Evolutionary conservation across 30 jellyfish, hydroid and myxozoan genomes (phyloP).

Genomic region (Haliclystus octoradiatus): DNA sequence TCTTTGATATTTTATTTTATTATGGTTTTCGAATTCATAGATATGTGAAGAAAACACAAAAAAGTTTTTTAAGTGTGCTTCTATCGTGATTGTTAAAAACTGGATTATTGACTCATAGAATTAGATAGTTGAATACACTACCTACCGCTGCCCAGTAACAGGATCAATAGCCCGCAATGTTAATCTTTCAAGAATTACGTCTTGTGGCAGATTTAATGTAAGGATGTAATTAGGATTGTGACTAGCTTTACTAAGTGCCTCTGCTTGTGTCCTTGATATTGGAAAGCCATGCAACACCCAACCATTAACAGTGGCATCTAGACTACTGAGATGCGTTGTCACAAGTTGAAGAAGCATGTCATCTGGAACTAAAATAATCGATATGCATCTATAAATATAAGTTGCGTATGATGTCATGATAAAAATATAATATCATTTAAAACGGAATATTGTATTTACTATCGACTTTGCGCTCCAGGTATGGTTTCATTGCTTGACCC

Average conservation of each 20-base stretch:
- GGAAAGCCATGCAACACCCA: slow-evolving; percentile 99
- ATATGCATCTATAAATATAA: too few relatives aligned
- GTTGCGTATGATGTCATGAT: neutral
- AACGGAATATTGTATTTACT: slow-evolving; percentile 19
- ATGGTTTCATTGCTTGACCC: slow-evolving; percentile 82
- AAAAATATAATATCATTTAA: too few relatives aligned
- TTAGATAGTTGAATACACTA: too few relatives aligned
- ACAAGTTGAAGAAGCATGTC: slow-evolving; percentile 59
- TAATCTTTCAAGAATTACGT: slow-evolving; percentile 67
- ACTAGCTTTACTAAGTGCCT: slow-evolving; percentile 48
- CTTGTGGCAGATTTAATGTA: slow-evolving; percentile 68
- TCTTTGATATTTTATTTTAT: too few relatives aligned
- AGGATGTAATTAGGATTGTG: slow-evolving; percentile 83
- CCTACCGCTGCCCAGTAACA: slow-evolving; percentile 73
- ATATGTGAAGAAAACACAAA: too few relatives aligned
- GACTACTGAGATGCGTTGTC: slow-evolving; percentile 44
- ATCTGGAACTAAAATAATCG: slow-evolving; percentile 95
- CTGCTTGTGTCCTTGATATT: slow-evolving; percentile 80
- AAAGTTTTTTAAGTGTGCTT: too few relatives aligned
- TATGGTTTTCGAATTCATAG: too few relatives aligned
- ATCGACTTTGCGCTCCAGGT: slow-evolving; percentile 50
- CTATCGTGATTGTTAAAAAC: too few relatives aligned
- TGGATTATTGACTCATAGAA: too few relatives aligned
- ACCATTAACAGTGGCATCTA: slow-evolving; percentile 88
- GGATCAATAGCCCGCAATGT: slow-evolving; percentile 81